Conservation (phyloP, 2,888 invertebrate species). For the Epinotia nisella region DNA sequence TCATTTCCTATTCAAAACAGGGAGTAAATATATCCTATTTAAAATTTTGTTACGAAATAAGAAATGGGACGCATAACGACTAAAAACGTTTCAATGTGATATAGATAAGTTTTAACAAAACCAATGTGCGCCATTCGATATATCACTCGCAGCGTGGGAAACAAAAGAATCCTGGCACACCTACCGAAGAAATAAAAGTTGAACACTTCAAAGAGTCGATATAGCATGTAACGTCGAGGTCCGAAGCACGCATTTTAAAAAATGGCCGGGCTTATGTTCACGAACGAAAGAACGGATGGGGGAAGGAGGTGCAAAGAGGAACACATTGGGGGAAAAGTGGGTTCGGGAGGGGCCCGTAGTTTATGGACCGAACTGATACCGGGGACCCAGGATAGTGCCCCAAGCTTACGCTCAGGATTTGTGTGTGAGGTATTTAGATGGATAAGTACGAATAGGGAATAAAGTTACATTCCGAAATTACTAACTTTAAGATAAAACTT, state of each 20-base stretch:
- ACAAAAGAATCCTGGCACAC: conserved; percentile 58
- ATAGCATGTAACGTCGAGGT: conserved; percentile 68
- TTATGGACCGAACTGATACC: conserved; percentile 83
- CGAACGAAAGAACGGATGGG: conserved; percentile 66
- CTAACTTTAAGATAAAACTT: not conserved
- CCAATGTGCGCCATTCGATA: conserved; percentile 39
- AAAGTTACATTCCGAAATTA: conserved; percentile 44
- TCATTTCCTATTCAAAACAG: not conserved
- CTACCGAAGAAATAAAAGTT: conserved; percentile 68
- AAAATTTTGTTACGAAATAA: not conserved
- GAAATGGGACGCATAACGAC: conserved; percentile 3
- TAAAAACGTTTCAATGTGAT: conserved; percentile 13
- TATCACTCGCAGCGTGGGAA: conserved; percentile 41
- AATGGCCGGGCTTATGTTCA: conserved; percentile 77
- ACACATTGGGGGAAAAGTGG: conserved; percentile 49
- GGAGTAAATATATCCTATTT: not conserved
- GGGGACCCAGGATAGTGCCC: conserved; percentile 77
- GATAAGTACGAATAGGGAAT: conserved; percentile 61
- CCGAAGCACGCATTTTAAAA: conserved; percentile 80
- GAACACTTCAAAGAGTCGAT: conserved; percentile 67
- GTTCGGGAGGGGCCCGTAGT: conserved; percentile 62
- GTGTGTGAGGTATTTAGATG: conserved; percentile 76
- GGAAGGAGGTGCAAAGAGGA: conserved; percentile 56
- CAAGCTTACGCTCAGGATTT: conserved; percentile 79
- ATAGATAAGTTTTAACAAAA: conserved; percentile 11